Base-by-base conservation (phyloP, 2,888 invertebrate species). In the Epirrita christyi region DNA sequence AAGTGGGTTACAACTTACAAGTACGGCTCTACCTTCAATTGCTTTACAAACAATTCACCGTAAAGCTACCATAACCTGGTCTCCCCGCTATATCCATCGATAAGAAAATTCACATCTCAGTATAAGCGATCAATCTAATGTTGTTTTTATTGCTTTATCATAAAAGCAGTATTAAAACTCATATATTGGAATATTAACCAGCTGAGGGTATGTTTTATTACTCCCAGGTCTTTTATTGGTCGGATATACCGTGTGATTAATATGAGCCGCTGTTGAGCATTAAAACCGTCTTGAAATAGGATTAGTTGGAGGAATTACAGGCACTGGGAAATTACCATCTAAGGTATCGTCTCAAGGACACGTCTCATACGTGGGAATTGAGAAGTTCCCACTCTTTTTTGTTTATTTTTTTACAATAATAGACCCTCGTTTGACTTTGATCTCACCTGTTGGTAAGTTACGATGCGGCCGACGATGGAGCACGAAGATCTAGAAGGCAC, bases 131-230 rank as follows among this genome's bases (percentile, higher is more conserved):
- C 67, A 73, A 73, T 68, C 66, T 76, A 78, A 80, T 79, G 74
- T 67, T 55, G 48, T 67, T 79, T 80, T 80, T 81, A 81, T 77
- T 78, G 66, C 63, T 54, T 50, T 59, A 63, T 70, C 76, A 74
- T 78, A 76, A 78, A 78, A 74, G 38, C 43, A 9, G 59, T 68
- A 78, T 75, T 74, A 76, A 72, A 74, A 66, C 63, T 61, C 59
- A 60, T 71, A 64, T 66, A 60, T 64, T 55, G 65, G 57, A 62
- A 63, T 70, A 66, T 66, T 66, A 69, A 68, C 70, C 67, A 72
- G 66, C 70, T 70, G 54, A 52, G 57, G 64, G 59, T 46, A 34
- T 53, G 42, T 55, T 62, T 66, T 65, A 67, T 66, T 46, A 46
- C 54, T 36, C 21, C 29, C 34, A 7, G 38, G 11, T 34, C 34